phyloP scores from a whole-genome alignment of 2,888 invertebrate species.

The Cerceris ruficornis region DNA sequence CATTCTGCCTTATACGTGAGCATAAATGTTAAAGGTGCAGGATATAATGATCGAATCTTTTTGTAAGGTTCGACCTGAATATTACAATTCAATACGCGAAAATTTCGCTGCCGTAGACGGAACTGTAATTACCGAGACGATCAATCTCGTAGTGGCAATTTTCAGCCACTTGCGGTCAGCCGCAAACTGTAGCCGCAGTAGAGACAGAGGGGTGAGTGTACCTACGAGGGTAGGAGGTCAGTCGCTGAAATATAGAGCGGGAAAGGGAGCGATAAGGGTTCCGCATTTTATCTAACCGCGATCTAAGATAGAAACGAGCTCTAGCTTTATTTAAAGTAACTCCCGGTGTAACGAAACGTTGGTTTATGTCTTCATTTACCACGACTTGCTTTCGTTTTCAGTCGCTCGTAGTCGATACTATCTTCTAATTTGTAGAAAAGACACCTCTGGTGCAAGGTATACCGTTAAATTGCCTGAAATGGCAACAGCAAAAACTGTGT shows the following conservation, averaged over 20 bases:
- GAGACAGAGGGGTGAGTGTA: conserved; percentile 60
- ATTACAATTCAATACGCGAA: neutral
- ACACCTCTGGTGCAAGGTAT: too few species aligned
- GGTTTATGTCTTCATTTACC: too few species aligned
- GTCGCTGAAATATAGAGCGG: conserved; percentile 75
- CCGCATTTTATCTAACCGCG: conserved; percentile 61
- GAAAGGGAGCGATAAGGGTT: conserved; percentile 72
- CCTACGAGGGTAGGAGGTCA: conserved; percentile 74
- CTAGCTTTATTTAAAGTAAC: neutral
- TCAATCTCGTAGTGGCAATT: conserved; percentile 65
- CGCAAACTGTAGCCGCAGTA: conserved; percentile 68
- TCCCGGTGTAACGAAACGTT: neutral
- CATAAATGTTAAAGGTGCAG: too few species aligned
- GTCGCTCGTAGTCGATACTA: too few species aligned
- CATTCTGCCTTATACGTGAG: too few species aligned
- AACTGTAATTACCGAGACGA: conserved; percentile 45
- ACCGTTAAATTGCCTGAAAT: too few species aligned
- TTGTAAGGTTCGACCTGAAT: too few species aligned
- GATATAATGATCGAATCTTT: too few species aligned
- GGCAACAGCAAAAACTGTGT: too few species aligned
- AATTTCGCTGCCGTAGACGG: conserved; percentile 39
- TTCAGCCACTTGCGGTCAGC: conserved; percentile 74
- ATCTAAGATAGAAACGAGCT: conserved; percentile 12
- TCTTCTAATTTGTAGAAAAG: too few species aligned
- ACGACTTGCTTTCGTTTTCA: too few species aligned